A percentile compares a stretch with the other conserved stretches of the same genome.
These are phyloP conservation scores for Drosophila nebulosa DNA, from an alignment of 1,140 invertebrate genomes.

Conservation along the genomic window DNA sequence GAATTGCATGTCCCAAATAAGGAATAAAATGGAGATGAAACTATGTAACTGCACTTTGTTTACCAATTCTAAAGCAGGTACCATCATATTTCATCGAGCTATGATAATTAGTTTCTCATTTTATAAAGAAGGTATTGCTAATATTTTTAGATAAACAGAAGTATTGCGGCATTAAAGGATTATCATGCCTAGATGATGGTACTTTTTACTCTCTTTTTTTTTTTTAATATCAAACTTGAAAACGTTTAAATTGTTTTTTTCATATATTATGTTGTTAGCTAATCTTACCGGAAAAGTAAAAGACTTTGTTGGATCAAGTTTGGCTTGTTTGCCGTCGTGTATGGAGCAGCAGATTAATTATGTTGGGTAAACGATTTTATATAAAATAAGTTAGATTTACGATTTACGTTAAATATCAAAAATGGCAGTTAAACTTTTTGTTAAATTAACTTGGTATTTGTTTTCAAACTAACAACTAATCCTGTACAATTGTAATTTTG, in stretches of 20 bases:
- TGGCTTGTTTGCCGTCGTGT: slow-evolving; percentile 49
- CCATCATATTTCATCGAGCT: neutral
- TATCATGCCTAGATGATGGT: slow-evolving; percentile 42
- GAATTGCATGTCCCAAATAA: slow-evolving; percentile 57
- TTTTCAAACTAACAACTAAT: no score
- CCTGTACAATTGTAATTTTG: no score
- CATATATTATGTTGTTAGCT: slow-evolving; percentile 12
- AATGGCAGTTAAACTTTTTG: no score
- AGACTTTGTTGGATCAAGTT: slow-evolving; percentile 27
- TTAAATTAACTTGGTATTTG: no score
- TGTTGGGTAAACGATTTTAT: slow-evolving; percentile 37
- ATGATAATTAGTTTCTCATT: neutral
- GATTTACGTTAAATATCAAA: no score
- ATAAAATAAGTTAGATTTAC: no score
- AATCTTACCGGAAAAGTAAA: slow-evolving; percentile 34
- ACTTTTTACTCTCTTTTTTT: neutral
- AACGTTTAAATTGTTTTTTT: neutral
- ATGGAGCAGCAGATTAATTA: slow-evolving; percentile 54
- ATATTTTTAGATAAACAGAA: slow-evolving; percentile 11
- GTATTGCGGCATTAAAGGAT: slow-evolving; percentile 34
- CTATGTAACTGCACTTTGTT: slow-evolving; percentile 52
- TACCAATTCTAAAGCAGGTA: slow-evolving; percentile 25
- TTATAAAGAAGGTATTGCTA: neutral
- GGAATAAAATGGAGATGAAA: slow-evolving; percentile 46
- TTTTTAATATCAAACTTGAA: neutral